These are phyloP conservation scores for Nothoprocta pentlandii DNA, from an alignment of 2,113 vertebrate genomes.

Conservation along the genomic window DNA sequence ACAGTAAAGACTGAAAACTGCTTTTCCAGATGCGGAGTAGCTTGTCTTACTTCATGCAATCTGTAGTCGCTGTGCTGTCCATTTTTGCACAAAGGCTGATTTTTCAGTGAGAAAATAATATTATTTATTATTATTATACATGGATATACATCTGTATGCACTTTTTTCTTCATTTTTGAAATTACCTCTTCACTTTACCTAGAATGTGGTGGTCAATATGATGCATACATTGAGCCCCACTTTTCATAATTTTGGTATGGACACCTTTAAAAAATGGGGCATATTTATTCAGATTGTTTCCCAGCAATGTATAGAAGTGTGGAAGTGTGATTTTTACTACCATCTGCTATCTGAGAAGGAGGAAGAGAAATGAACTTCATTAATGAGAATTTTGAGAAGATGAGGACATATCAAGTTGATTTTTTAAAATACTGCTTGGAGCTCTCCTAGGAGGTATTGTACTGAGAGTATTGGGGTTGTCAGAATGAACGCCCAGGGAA, in stretches of 20 bases:
- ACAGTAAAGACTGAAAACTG: background rate
- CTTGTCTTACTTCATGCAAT: background rate
- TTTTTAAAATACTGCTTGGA: background rate
- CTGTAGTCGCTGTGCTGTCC: rapidly evolving
- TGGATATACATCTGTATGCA: background rate
- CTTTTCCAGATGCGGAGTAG: background rate
- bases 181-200: background rate
- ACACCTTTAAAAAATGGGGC: background rate
- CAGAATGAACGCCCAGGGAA: background rate
- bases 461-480: background rate
- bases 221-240: background rate
- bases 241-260: background rate
- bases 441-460: background rate
- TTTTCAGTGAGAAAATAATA: background rate
- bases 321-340: background rate
- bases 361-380: background rate
- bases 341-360: constrained; percentile 40
- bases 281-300: background rate
- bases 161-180: background rate
- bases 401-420: background rate
- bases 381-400: background rate
- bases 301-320: background rate
- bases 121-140: background rate
- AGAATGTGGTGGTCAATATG: background rate
- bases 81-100: background rate